Evolutionary conservation across 2,888 invertebrate species (phyloP).

Genomic region (Cantharis flavilabris): DNA sequence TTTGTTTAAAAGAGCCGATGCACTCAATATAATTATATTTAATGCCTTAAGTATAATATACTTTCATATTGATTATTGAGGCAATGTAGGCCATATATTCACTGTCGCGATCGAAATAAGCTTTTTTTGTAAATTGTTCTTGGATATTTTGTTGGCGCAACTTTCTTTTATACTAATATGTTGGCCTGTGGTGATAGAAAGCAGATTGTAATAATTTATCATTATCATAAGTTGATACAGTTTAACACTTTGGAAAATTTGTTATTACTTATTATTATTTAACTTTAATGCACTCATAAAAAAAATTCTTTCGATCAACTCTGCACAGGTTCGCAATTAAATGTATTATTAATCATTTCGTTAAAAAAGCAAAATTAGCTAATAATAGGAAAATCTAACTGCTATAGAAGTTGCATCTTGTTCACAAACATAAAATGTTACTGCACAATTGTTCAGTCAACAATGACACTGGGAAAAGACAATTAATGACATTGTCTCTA

Average conservation of each 20-base stretch:
- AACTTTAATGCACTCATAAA: not conserved
- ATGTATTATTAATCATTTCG: not conserved
- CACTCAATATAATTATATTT: slow-evolving; percentile 2
- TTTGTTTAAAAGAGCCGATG: not conserved
- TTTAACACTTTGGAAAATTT: not conserved
- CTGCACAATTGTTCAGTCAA: slow-evolving; percentile 22
- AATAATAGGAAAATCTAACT: not conserved
- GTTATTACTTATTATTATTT: not conserved
- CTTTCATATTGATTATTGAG: slow-evolving; percentile 15
- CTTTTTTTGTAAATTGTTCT: slow-evolving; percentile 18
- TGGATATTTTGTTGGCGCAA: slow-evolving; percentile 9
- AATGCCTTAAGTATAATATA: slow-evolving; percentile 5
- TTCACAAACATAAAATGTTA: slow-evolving; percentile 4
- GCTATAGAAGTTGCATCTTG: slow-evolving; percentile 1
- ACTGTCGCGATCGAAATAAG: slow-evolving; percentile 4
- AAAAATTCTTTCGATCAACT: not conserved
- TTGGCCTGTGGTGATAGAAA: slow-evolving; percentile 18
- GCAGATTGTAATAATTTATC: slow-evolving; percentile 5
- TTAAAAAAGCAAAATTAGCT: slow-evolving; percentile 9
- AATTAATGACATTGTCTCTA: slow-evolving; percentile 8
- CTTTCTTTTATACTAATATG: slow-evolving; percentile 23
- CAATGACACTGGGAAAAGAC: slow-evolving; percentile 20
- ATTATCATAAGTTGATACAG: not conserved
- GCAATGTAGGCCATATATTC: slow-evolving; percentile 14
- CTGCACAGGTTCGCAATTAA: not conserved